These are phyloP conservation scores for Zootoca vivipara DNA, from an alignment of 2,113 vertebrate species.

Conservation along the genomic window DNA sequence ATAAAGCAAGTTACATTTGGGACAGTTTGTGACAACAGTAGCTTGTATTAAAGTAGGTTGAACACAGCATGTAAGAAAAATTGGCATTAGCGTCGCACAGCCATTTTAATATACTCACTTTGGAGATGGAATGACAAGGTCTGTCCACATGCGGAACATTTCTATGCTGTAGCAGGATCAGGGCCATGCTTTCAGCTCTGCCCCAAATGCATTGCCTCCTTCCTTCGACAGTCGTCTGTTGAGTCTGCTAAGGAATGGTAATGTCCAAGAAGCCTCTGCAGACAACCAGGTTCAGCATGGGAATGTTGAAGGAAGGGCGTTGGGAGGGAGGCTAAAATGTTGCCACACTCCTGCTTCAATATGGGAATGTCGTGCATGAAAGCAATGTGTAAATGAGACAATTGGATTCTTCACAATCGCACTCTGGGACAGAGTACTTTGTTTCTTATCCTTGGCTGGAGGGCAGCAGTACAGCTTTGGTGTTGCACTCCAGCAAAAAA, in stretches of 20 bases:
- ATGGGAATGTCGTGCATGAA: too few relatives aligned
- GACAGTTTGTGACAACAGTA: constrained; percentile 30
- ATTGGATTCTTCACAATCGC: not conserved
- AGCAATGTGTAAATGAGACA: too few relatives aligned
- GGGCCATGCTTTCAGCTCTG: too few relatives aligned
- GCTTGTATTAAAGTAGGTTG: constrained; percentile 3
- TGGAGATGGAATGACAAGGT: not conserved
- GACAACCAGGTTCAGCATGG: not conserved
- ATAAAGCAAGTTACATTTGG: constrained; percentile 37
- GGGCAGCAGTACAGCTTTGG: not conserved
- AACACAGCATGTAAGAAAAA: constrained; percentile 37
- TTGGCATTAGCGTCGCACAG: constrained; percentile 47
- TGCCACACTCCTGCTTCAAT: not conserved
- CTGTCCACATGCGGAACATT: not conserved
- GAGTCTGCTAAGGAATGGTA: too few relatives aligned
- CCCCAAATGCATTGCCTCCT: too few relatives aligned
- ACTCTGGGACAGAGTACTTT: not conserved
- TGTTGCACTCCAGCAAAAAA: not conserved
- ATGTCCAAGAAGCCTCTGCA: not conserved
- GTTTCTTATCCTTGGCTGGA: not conserved
- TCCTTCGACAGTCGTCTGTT: too few relatives aligned
- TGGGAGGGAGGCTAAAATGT: not conserved
- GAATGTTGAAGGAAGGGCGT: constrained; percentile 11
- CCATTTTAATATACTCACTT: not conserved
- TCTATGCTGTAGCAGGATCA: too few relatives aligned